Evolutionary conservation across 2,888 invertebrate species (phyloP), one percentile per base, ranked within the genome.

Genomic region (Phorcus lineatus): DNA sequence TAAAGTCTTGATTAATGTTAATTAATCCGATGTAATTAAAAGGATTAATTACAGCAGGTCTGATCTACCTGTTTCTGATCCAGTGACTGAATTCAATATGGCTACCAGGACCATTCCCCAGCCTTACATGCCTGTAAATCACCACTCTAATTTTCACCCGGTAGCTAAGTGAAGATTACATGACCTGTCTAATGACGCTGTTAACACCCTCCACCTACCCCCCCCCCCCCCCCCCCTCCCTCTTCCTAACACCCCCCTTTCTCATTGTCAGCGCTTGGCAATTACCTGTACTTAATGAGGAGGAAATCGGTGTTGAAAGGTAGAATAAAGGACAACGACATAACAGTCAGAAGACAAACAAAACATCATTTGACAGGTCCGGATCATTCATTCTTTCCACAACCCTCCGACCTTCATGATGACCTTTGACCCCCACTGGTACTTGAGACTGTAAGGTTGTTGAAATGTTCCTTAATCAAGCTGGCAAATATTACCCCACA

Each of bases 281-380:
- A 77, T 77, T 77, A 57, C 77, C 62, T 9, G 40, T 36, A 77
- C 55, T 55, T 57, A 77, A 77, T 77, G 77, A 77, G 62, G 62
- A 57, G 77, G 77, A 77, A 77, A 77, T 40, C 55, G 36, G 40
- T 77, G 62, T 55, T 77, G 77, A 62, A 77, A 62, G 47, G 40
- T 13, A 47, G 36, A 36, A 70, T 31, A 70, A 70, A 31, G 70
- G 40, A 70, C 70, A 70, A 36, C 36, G 19, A 17, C 70, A 36
- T 70, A 70, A 70, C 36, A 70, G 40, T 40, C 36, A 36, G 70
- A 19, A 70, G 70, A 70, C 70, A 70, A 70, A 70, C 70, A 70
- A 70, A 70, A 36, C 70, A 31, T 70, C 40, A 40, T 28, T 70
- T 70, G 70, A 70, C 70, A 40, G 40, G 36, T 36, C 31, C n/a